Percentiles rank a stretch among this genome's conserved stretches.
These are phyloP conservation scores for Cheilosia variabilis DNA, from an alignment of 2,888 invertebrate species.

Conservation along the genomic window DNA sequence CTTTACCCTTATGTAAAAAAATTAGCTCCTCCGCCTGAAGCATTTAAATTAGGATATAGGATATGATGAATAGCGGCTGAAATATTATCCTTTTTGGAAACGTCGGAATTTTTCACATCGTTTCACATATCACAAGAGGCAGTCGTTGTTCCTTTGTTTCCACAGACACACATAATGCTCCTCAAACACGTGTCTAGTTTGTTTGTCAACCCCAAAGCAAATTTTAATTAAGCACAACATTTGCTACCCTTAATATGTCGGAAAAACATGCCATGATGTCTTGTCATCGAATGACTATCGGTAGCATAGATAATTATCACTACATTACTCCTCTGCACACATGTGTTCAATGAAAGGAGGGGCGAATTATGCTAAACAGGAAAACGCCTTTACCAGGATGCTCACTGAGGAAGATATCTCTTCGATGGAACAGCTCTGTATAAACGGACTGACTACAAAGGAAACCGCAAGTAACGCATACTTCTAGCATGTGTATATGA, in stretches of 20 bases:
- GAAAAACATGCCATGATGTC: not conserved
- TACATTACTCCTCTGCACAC: not conserved
- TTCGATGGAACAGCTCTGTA: slow-evolving; percentile 24
- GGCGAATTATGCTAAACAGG: slow-evolving; percentile 8
- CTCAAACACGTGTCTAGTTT: not conserved
- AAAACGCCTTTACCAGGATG: not conserved
- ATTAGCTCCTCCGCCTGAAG: slow-evolving; percentile 4
- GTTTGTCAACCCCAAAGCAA: not conserved
- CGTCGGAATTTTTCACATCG: slow-evolving; percentile 8
- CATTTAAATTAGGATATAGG: slow-evolving; percentile 13
- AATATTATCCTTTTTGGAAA: slow-evolving; percentile 40
- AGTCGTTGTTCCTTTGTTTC: slow-evolving; percentile 4
- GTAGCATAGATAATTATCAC: slow-evolving; percentile 7
- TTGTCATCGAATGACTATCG: slow-evolving; percentile 52
- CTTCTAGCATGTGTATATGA: not conserved
- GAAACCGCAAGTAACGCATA: not conserved
- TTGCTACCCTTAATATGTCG: slow-evolving; percentile 16
- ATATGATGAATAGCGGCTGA: slow-evolving; percentile 28
- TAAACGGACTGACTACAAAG: not conserved
- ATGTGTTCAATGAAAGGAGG: slow-evolving; percentile 4
- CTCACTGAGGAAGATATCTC: slow-evolving; percentile 1
- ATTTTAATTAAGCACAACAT: slow-evolving; percentile 53
- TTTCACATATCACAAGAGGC: not conserved
- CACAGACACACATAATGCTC: not conserved
- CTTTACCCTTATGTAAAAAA: not conserved